Percentiles rank a stretch among this genome's conserved stretches.
These are phyloP conservation scores for Fundulus diaphanus DNA, from an alignment of 2,797 vertebrate species.

Conservation along the genomic window DNA sequence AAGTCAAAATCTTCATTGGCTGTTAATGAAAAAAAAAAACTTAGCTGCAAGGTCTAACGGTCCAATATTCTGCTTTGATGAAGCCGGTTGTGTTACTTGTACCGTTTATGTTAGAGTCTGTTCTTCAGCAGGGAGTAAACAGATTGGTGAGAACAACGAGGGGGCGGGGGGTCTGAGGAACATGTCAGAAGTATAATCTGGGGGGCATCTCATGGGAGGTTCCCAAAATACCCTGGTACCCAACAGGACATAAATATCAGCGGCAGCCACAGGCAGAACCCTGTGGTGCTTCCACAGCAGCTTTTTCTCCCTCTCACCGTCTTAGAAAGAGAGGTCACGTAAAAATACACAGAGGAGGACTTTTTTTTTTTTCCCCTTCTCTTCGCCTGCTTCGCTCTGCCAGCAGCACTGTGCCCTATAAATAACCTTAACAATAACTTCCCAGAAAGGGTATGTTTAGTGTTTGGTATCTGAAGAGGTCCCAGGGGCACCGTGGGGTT, in stretches of 20 bases:
- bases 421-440: constrained; percentile 73
- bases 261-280: constrained; percentile 45
- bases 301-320: neutral
- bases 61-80: neutral
- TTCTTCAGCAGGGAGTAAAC: neutral
- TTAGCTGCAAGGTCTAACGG: neutral
- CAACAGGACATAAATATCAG: constrained; percentile 59
- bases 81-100: neutral
- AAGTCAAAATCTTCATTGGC: neutral
- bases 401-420: constrained; percentile 64
- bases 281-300: constrained; percentile 34
- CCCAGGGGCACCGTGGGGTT: constrained; percentile 57
- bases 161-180: neutral
- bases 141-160: neutral
- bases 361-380: neutral
- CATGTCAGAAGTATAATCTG: constrained; percentile 37
- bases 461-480: constrained; percentile 57
- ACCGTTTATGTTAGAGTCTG: neutral
- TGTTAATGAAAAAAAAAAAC: neutral
- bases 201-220: constrained; percentile 29
- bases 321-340: constrained; percentile 16
- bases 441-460: constrained; percentile 70
- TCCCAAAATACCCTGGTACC: constrained; percentile 42
- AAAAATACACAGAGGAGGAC: constrained; percentile 38
- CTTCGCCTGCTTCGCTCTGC: constrained; percentile 28